Percentiles rank a stretch among this genome's conserved stretches.
These are phyloP conservation scores for Polietes domitor DNA, from an alignment of 2,888 invertebrate species.

Conservation along the genomic window DNA sequence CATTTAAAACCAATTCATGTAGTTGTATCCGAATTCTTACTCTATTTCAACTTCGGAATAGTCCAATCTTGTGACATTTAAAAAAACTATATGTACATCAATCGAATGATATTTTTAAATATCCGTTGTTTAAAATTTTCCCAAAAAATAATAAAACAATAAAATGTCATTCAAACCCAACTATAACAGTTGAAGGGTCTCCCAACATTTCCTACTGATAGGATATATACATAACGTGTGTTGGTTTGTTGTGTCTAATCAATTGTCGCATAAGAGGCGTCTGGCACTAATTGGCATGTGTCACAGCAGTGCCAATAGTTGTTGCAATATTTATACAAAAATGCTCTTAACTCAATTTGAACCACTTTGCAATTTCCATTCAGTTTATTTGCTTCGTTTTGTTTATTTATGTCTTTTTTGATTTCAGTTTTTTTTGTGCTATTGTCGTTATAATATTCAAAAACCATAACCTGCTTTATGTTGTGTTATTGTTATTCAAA, in stretches of 20 bases:
- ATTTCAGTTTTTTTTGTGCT: not conserved
- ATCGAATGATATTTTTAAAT: too few relatives aligned
- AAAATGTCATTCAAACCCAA: slow-evolving; percentile 4
- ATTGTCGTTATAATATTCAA: not conserved
- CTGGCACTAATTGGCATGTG: slow-evolving; percentile 50
- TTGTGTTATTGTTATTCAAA: slow-evolving; percentile 11
- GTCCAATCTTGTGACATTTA: too few relatives aligned
- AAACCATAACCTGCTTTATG: not conserved
- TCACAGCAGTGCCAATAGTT: slow-evolving; percentile 13
- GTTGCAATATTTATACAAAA: slow-evolving; percentile 29
- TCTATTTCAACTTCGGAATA: too few relatives aligned
- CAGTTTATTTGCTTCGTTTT: not conserved
- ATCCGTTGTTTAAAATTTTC: too few relatives aligned
- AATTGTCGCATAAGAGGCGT: slow-evolving; percentile 32
- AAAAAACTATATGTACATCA: too few relatives aligned
- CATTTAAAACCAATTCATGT: too few relatives aligned
- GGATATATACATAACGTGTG: too few relatives aligned
- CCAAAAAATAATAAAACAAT: too few relatives aligned
- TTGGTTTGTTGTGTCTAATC: not conserved
- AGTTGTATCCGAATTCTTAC: too few relatives aligned
- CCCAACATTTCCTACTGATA: not conserved
- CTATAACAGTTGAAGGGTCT: not conserved
- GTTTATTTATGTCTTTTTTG: not conserved
- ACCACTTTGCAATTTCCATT: slow-evolving; percentile 13
- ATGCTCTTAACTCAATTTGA: slow-evolving; percentile 37